Evolutionary conservation across 2,888 invertebrate genomes (phyloP), one percentile per base, ranked within the genome.

Genomic region (Apodemia zela): DNA sequence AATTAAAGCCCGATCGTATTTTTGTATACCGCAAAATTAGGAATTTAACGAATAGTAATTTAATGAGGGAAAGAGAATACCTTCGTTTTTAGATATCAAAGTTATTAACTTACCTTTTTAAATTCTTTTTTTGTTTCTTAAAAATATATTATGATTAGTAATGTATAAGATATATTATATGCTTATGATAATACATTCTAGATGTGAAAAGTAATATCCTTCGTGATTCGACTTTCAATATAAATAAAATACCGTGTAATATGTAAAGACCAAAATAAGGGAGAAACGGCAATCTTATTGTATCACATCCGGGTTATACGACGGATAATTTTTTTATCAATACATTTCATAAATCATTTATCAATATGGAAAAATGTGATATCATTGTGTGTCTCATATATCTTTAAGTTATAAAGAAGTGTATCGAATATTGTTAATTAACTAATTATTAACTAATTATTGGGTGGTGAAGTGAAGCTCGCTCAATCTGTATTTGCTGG

Each of bases 381-480:
- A 76, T 75, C 72, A 69, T 68, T 65, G 1, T 11, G 11, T 3
- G 66, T 63, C 67, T 67, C 65, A 17, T 10, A 18, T 49, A 5
- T 49, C 6, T 21, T 49, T 49, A 4, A 18, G 17, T n/a, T 17
- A 5, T 47, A n/a, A 8, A 33, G 7, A 33, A 33, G 33, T 33
- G 7, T 33, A 33, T 33, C 6, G 33, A 3, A 3, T 25, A 4
- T 25, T n/a, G n/a, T n/a, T n/a, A n/a, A n/a, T n/a, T n/a, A n/a
- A n/a, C n/a, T n/a, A n/a, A n/a, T n/a, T n/a, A n/a, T n/a, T n/a
- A n/a, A n/a, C n/a, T n/a, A n/a, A n/a, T n/a, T n/a, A n/a, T n/a
- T 3, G 93, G 93, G 93, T 69, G 97, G 93, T 69, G 97, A 97
- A 83, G 97, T 97, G 0, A 93, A 94, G 18, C 94, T 95, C 72